A percentile compares a stretch with the other conserved stretches of the same genome.
Evolutionary conservation across 2,113 vertebrate species (phyloP).

Genomic region (Otolemur garnettii): DNA sequence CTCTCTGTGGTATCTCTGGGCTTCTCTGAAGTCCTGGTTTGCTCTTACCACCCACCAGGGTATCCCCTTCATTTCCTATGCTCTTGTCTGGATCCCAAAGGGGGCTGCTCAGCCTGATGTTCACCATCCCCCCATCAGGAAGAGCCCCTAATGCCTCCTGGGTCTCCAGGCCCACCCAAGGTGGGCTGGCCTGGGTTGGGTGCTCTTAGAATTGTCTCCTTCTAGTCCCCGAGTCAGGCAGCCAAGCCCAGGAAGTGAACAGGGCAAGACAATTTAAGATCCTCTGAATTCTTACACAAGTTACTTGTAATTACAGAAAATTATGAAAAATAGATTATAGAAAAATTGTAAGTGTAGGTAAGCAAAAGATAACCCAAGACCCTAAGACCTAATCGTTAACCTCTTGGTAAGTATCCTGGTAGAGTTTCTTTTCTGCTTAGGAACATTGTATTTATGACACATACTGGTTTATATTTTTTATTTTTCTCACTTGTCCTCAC

Average conservation of each 20-base stretch:
- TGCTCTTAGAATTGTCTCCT: not conserved
- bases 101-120: not conserved
- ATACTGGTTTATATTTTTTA: not conserved
- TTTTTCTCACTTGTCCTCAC: not conserved
- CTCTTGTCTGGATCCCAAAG: not conserved
- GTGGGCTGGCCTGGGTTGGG: not conserved
- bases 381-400: not conserved
- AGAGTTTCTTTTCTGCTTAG: not conserved
- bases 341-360: not conserved
- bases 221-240: not conserved
- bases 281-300: not conserved
- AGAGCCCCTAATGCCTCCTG: not conserved
- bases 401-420: not conserved
- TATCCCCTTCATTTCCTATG: not conserved
- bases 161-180: not conserved
- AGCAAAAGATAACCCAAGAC: slow-evolving; percentile 8
- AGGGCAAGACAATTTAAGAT: not conserved
- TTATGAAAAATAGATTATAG: not conserved
- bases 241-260: not conserved
- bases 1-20: not conserved
- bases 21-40: not conserved
- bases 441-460: not conserved
- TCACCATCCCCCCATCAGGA: not conserved
- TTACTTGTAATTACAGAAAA: slow-evolving; percentile 6
- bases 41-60: not conserved